Base-by-base conservation (phyloP, 2,797 vertebrate species). In the Tachyglossus aculeatus region DNA sequence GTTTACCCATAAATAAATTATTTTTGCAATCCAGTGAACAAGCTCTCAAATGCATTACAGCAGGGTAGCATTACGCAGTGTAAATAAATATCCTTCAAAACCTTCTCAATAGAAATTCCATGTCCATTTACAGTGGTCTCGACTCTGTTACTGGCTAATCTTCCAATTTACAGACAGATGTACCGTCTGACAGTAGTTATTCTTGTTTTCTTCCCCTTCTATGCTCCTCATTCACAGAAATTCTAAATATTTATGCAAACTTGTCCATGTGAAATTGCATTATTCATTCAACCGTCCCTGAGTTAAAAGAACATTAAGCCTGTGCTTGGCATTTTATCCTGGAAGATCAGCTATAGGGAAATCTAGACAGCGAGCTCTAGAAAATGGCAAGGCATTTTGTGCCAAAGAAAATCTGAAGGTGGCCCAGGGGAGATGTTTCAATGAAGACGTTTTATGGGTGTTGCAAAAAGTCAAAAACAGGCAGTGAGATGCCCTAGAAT, bases 21-120 rank as follows among this genome's bases (percentile, higher is more conserved):
- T 14, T 40, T 37, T 25, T 48, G 13, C 25, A 64, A 58, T 10
- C 39, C 58, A 72, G 25, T 7, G 11, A 13, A 24, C 19, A 65
- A 44, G 29, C 3, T n/a, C 67, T 29, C n/a, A 54, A n/a, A 31
- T 52, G 31, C 65, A 71, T 48, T 52, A 56, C 58, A 27, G 32
- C 10, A 51, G 24, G n/a, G 36, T 11, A 64, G 39, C 2, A 7
- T 39, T 50, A 56, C 22, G 9, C 29, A 7, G 3, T 64, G 8
- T 52, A 52, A 75, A 71, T 58, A 61, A 55, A 32, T 31, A 64
- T 38, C 12, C 7, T n/a, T n/a, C n/a, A n/a, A n/a, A n/a, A n/a
- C n/a, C 18, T n/a, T 18, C 32, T 41, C 61, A 37, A 65, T 24
- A 67, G 34, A 72, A 61, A 66, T 65, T 14, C 11, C 13, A 29